Base-by-base conservation (phyloP, 92 coral and sea anemone genomes). In the Scolanthus callimorphus region DNA sequence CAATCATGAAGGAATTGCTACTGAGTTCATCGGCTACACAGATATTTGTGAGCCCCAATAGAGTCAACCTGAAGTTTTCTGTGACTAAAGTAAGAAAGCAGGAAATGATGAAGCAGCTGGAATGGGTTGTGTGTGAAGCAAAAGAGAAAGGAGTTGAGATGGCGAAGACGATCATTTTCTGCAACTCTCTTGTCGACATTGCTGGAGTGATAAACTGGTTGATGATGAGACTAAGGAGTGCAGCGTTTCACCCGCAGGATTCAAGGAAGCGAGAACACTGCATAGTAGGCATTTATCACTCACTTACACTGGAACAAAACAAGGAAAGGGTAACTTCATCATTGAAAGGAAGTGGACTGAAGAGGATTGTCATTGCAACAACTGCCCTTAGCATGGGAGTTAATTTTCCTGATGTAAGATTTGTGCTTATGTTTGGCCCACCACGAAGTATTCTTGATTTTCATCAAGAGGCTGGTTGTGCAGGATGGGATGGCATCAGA, bases 361-460 rank as follows among this genome's bases (percentile, higher is more conserved):
- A n/a, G n/a, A n/a, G n/a, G n/a, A n/a, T n/a, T n/a, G n/a, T n/a
- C n/a, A n/a, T n/a, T n/a, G n/a, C n/a, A n/a, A n/a, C n/a, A n/a
- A n/a, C n/a, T n/a, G n/a, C n/a, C n/a, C n/a, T n/a, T n/a, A n/a
- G n/a, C n/a, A n/a, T n/a, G n/a, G n/a, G n/a, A n/a, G n/a, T n/a
- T n/a, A n/a, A n/a, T n/a, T n/a, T n/a, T n/a, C n/a, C n/a, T 64
- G 71, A 64, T 31, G 53, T 51, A 4, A 49, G 41, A 25, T 64
- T 49, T 64, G 71, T 64, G 2, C 29, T 64, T 2, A 64, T 25
- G 51, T 64, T 31, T 52, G 71, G 71, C 1, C 71, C 71, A 20
- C 57, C 71, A 11, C 9, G 63, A 27, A 64, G 38, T 50, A 34
- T 64, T 13, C 53, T 64, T n/a, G n/a, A n/a, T n/a, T n/a, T n/a